phyloP scores from a whole-genome alignment of 1,140 invertebrate species.

The Mercenaria mercenaria region DNA sequence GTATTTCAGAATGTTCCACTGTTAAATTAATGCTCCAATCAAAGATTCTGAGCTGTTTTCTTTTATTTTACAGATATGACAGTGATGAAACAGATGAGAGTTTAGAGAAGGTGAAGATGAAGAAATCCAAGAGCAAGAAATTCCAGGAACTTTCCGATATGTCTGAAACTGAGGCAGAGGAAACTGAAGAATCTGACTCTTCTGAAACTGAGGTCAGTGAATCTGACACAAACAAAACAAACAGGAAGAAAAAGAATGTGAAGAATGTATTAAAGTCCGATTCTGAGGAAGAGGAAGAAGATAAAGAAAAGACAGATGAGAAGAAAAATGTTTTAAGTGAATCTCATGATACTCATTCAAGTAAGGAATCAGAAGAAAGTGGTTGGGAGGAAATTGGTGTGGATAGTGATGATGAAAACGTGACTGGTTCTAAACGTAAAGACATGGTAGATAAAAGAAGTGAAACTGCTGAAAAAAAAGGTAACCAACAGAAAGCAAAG shows the following conservation, averaged over 20 bases:
- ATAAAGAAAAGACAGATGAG: slow-evolving; percentile 25
- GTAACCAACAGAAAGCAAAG: neutral
- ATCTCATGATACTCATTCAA: neutral
- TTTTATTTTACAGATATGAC: slow-evolving; percentile 29
- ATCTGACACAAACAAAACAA: slow-evolving; percentile 50
- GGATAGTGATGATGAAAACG: slow-evolving; percentile 39
- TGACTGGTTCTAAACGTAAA: neutral
- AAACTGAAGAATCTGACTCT: slow-evolving; percentile 25
- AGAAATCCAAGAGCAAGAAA: slow-evolving; percentile 48
- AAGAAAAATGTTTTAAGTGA: slow-evolving; percentile 59
- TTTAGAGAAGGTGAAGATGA: slow-evolving; percentile 14
- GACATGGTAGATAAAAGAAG: too few relatives aligned
- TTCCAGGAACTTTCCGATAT: slow-evolving; percentile 33
- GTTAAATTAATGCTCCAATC: too few relatives aligned
- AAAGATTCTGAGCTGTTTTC: too few relatives aligned
- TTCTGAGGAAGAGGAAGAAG: slow-evolving; percentile 58
- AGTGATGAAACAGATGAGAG: slow-evolving; percentile 57
- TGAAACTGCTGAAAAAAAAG: neutral
- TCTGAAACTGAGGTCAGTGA: slow-evolving; percentile 57
- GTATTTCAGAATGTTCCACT: too few relatives aligned
- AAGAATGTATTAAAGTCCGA: slow-evolving; percentile 71
- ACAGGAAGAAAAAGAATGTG: slow-evolving; percentile 48
- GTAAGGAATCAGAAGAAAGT: slow-evolving; percentile 15
- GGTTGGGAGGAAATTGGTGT: slow-evolving; percentile 46
- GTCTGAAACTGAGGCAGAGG: slow-evolving; percentile 60